Percentiles rank a stretch among this genome's conserved stretches.
These are phyloP conservation scores for Athripsodes cinereus DNA, from an alignment of 2,888 invertebrate species.

Conservation along the genomic window DNA sequence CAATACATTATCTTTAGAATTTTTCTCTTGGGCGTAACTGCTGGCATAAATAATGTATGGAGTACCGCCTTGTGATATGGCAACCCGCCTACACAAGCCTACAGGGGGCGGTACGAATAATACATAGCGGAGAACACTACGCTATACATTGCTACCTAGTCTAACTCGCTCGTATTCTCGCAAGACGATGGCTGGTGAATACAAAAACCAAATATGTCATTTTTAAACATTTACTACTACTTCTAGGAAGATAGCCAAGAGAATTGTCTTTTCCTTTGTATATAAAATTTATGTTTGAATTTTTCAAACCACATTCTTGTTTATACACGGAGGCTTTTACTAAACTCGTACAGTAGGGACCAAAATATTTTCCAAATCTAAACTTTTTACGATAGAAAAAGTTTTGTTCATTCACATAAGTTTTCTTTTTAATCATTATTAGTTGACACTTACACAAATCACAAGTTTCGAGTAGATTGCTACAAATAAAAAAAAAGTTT, in stretches of 20 bases:
- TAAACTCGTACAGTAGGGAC: too few relatives aligned
- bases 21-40: constrained; percentile 9
- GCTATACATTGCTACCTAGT: not conserved
- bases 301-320: not conserved
- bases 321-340: too few relatives aligned
- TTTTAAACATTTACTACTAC: not conserved
- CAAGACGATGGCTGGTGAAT: not conserved
- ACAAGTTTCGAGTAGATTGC: too few relatives aligned
- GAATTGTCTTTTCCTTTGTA: not conserved
- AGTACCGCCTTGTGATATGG: constrained; percentile 17
- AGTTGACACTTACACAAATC: too few relatives aligned
- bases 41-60: constrained; percentile 23
- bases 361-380: too few relatives aligned
- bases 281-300: not conserved
- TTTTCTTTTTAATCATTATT: too few relatives aligned
- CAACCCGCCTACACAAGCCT: constrained; percentile 7
- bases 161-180: not conserved
- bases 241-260: not conserved
- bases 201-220: not conserved
- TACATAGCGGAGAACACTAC: not conserved
- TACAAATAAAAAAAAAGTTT: too few relatives aligned
- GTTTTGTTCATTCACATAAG: too few relatives aligned
- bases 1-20: not conserved
- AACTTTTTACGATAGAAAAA: too few relatives aligned
- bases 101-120: constrained; percentile 11